Evolutionary conservation across 2,888 invertebrate species (phyloP), one percentile per base, ranked within the genome.

Genomic region (Oegoconia quadripuncta): DNA sequence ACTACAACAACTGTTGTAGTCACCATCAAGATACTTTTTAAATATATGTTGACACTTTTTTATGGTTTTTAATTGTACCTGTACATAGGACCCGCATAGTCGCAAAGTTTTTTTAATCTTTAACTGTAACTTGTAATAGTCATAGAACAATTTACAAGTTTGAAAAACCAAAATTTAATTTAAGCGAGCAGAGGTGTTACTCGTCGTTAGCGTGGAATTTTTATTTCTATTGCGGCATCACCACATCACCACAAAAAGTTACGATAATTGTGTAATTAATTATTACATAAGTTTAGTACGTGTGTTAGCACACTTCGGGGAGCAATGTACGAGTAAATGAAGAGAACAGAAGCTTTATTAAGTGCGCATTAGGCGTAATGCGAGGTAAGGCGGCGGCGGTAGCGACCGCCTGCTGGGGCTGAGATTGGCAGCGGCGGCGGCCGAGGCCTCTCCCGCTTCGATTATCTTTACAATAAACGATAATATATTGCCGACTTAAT

Each of bases 381-480:
- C 48, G 46, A 39, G 41, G 31, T 12, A 18, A 16, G 29, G 22
- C 32, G 25, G 37, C 39, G 39, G 48, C 43, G 39, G 49, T 51
- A 50, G 57, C 58, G 57, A 55, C 69, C 60, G 53, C 71, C 74
- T 62, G 71, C 66, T 52, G 74, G 50, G 64, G 35, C 35, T 37
- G 37, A 59, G 63, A 74, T 72, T 68, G 64, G 42, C 18, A 46
- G 61, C 58, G 59, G 55, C 49, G 22, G 26, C 32, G 64, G 42
- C 18, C 46, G 61, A 59, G 59, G 55, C 49, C 28, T 29, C 32
- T 45, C 50, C 51, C 50, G 46, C 44, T 41, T 41, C 40, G 52
- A 67, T 64, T 60, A 61, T 56, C 54, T 57, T 48, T 55, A 46
- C 56, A 28, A 47, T 52, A 57, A 49, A 56, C 51, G 51, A 57